Evolutionary conservation across 2,888 invertebrate genomes (phyloP).

Genomic region (Rotaria socialis): DNA sequence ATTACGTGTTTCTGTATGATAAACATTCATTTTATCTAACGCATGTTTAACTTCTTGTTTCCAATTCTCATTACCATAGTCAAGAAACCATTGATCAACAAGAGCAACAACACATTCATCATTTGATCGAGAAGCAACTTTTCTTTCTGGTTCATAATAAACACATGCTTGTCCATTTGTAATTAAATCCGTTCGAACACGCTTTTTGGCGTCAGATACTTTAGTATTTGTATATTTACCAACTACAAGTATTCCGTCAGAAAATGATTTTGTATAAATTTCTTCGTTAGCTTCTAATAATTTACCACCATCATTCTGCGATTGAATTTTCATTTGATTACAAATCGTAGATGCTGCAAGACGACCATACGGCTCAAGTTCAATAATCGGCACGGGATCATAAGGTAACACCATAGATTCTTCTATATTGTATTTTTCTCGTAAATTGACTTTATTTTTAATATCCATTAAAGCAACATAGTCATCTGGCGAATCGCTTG

Average conservation of each 20-base stretch:
- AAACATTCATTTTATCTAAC: conserved; percentile 76
- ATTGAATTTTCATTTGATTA: conserved; percentile 85
- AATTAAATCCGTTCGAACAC: conserved; percentile 72
- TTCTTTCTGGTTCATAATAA: conserved; percentile 60
- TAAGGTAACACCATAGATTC: conserved; percentile 75
- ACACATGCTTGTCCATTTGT: conserved; percentile 60
- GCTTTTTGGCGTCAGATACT: conserved; percentile 88
- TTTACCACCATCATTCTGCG: conserved; percentile 93
- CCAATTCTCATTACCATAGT: conserved; percentile 89
- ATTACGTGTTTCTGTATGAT: conserved; percentile 83
- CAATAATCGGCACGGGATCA: conserved; percentile 76
- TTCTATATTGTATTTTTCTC: conserved; percentile 82
- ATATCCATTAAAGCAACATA: conserved; percentile 89
- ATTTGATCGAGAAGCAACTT: conserved; percentile 76
- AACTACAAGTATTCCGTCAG: conserved; percentile 72
- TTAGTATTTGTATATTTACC: conserved; percentile 83
- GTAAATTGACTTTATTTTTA: conserved; percentile 76
- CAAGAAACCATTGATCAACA: conserved; percentile 95
- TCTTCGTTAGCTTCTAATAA: conserved; percentile 87
- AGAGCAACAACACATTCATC: conserved; percentile 97
- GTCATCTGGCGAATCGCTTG: conserved; percentile 97
- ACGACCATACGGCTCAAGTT: conserved; percentile 82
- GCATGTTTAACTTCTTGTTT: conserved; percentile 70
- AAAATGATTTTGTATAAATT: conserved; percentile 91
- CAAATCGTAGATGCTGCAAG: conserved; percentile 78